Evolutionary conservation across 1,140 invertebrate species (phyloP), one percentile per base, ranked within the genome.

Genomic region (Episyrphus balteatus): DNA sequence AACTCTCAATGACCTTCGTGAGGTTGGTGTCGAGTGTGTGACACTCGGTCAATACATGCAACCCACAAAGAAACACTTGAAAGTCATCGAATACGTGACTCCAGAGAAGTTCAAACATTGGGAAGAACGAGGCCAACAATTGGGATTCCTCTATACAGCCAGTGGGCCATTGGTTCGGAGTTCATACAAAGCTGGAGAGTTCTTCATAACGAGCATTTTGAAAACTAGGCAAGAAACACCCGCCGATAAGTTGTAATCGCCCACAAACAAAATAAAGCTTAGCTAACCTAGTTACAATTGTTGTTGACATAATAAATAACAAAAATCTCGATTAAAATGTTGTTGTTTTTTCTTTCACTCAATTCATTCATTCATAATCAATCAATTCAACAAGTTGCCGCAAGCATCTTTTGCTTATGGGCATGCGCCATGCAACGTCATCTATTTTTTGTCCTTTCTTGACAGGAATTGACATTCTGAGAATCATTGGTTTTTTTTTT

Each of bases 31-130:
- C 0, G 94, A 98, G 63, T 97, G 93, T 68, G 57, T 99, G 0
- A 99, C 97, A 1, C 71, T 99, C 8, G 97, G 97, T 0, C 97
- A 99, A 67, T 99, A 99, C 67, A 99, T 99, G 93, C 96, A 99
- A 68, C 95, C 96, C 1, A 98, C 95, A 3, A 98, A 96, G 64
- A 76, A 83, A 42, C 96, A 99, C 73, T 72, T 98, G 6, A 93
- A 92, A 74, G 92, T 98, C 0, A 84, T 88, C 42, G 95, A 99
- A 69, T 99, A 98, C 72, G 86, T 99, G 0, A 96, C 92, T 1
- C 95, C 95, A 0, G 87, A 88, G 52, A 97, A 94, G 70, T 99
- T 92, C 67, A 80, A 89, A 57, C 70, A 85, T 48, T 99, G 93
- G 94, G 85, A 96, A 71, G 72, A 80, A 26, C 62, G 82, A 5